These are phyloP conservation scores for Sylvilagus floridanus DNA, from an alignment of 2,797 vertebrate genomes.

Conservation along the genomic window DNA sequence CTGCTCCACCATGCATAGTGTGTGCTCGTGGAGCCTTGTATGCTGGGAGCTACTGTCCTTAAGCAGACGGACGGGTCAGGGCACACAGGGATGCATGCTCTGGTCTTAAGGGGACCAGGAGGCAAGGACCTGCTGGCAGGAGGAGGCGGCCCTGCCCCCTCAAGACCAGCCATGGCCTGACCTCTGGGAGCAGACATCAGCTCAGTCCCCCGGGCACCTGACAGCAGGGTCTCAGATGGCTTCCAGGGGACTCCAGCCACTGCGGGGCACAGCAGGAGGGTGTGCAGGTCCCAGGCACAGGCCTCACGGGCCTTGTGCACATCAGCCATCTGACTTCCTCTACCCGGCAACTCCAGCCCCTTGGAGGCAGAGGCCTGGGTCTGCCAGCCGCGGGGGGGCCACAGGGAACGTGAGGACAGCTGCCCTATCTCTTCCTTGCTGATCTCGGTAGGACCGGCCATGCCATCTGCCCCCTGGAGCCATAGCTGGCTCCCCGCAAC, in stretches of 20 bases:
- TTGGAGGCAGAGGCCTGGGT: neutral
- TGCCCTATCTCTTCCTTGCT: neutral
- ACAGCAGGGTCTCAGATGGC: neutral
- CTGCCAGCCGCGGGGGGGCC: neutral
- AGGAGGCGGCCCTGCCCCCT: neutral
- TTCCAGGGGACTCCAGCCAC: neutral
- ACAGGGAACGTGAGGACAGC: neutral
- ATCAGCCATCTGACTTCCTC: neutral
- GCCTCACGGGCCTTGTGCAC: neutral
- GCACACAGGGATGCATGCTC: too few relatives aligned
- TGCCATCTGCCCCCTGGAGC: neutral
- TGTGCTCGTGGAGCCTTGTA: neutral
- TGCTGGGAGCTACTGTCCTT: too few relatives aligned
- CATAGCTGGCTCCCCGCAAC: neutral
- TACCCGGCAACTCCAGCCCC: neutral
- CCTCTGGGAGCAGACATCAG: neutral
- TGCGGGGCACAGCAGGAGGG: neutral
- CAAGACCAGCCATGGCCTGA: neutral
- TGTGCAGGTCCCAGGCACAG: neutral
- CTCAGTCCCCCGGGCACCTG: neutral
- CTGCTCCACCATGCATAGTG: accelerated
- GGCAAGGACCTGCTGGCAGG: too few relatives aligned
- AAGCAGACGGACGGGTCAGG: too few relatives aligned
- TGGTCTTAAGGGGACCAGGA: too few relatives aligned
- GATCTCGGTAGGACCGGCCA: neutral